Evolutionary conservation across 2,888 invertebrate species (phyloP).

Genomic region (Nysson spinosus): DNA sequence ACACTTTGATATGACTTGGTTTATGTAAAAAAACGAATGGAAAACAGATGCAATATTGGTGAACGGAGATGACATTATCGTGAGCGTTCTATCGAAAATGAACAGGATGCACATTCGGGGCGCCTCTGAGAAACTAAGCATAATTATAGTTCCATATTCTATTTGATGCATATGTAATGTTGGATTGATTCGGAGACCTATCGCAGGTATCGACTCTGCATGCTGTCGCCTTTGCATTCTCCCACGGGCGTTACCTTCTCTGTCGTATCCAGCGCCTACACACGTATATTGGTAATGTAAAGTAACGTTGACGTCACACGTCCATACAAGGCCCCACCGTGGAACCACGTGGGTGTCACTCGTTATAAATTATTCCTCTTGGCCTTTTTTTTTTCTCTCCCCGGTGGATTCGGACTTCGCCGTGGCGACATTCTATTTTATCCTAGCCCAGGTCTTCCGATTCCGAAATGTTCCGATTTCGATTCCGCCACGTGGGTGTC

Average conservation of each 20-base stretch:
- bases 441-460: constrained; percentile 29
- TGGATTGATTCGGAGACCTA: background rate
- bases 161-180: background rate
- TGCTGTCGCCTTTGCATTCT: constrained; percentile 63
- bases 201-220: constrained; percentile 43
- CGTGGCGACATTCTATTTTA: constrained; percentile 48
- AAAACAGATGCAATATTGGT: too few relatives aligned
- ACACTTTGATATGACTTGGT: too few relatives aligned
- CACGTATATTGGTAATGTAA: constrained; percentile 71
- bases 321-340: constrained; percentile 72
- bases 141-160: too few relatives aligned
- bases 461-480: constrained; percentile 24
- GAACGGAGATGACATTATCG: too few relatives aligned
- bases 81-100: too few relatives aligned
- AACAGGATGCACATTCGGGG: too few relatives aligned
- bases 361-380: constrained; percentile 71
- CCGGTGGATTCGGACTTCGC: constrained; percentile 13
- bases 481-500: too few relatives aligned
- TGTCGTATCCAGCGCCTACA: constrained; percentile 70
- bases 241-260: constrained; percentile 74
- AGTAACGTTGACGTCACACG: constrained; percentile 75
- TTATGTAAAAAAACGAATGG: too few relatives aligned
- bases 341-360: constrained; percentile 71
- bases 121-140: too few relatives aligned
- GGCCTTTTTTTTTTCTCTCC: constrained; percentile 67